Conservation (phyloP, 2,888 invertebrate genomes). For the Erpobdella octoculata region DNA sequence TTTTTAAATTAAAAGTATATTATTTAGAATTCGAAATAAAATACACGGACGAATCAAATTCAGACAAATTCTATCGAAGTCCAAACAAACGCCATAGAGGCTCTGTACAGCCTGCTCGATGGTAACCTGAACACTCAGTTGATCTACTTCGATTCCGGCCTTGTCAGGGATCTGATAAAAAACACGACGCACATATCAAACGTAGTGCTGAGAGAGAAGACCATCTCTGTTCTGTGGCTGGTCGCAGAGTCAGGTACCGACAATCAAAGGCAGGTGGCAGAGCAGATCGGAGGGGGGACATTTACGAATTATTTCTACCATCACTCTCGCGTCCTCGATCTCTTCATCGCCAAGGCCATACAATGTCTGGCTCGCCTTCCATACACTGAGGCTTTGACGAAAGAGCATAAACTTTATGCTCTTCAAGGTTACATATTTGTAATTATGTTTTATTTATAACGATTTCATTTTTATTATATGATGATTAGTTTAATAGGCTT, state of each 20-base stretch:
- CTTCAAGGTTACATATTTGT: neutral
- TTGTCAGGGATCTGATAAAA: neutral
- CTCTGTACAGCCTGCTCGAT: neutral
- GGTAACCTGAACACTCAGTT: neutral
- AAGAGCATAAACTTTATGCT: neutral
- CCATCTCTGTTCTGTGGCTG: neutral
- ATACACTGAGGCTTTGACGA: neutral
- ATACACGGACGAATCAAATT: neutral
- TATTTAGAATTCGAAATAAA: neutral
- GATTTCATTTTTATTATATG: neutral
- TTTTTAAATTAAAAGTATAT: neutral
- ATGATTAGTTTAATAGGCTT: neutral
- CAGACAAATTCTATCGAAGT: neutral
- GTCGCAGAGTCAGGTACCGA: neutral
- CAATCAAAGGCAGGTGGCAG: neutral
- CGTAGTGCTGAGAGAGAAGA: neutral
- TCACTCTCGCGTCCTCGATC: neutral
- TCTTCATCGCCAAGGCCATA: neutral
- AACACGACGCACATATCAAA: neutral
- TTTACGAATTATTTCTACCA: neutral
- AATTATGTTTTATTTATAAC: neutral
- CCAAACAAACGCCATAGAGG: neutral
- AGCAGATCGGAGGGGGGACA: neutral
- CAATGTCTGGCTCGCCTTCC: neutral
- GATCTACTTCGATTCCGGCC: neutral